Conservation (phyloP, 2,888 invertebrate genomes). For the Ophraella communa region DNA sequence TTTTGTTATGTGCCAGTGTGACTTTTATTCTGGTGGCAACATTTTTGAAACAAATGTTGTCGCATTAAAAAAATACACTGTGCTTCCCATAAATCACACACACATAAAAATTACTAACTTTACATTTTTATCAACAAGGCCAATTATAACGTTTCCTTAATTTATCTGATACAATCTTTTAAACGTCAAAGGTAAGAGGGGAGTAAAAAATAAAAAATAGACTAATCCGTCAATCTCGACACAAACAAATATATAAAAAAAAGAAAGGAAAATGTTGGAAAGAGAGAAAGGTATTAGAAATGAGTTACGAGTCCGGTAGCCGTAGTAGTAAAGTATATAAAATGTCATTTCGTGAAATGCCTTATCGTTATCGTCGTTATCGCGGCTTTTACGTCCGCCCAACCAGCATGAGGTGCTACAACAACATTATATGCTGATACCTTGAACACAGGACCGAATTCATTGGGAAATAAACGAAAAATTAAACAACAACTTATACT, state of each 20-base stretch:
- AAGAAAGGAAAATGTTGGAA: constrained; percentile 29
- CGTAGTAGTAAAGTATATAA: constrained; percentile 59
- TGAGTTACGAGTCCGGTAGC: constrained; percentile 57
- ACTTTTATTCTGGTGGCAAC: no score
- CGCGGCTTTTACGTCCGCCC: constrained; percentile 51
- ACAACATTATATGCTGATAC: constrained; percentile 35
- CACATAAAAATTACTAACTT: no score
- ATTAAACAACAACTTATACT: no score
- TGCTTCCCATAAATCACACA: no score
- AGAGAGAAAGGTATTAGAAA: constrained; percentile 43
- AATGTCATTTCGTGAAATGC: constrained; percentile 59
- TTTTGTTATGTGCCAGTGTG: background rate
- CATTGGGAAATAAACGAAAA: background rate
- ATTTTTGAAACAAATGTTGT: no score
- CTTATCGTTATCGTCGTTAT: constrained; percentile 61
- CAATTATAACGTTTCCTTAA: background rate
- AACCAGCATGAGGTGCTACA: constrained; percentile 46
- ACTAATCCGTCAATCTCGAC: background rate
- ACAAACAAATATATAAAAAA: no score
- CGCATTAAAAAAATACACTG: no score
- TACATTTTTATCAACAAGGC: background rate
- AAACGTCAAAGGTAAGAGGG: background rate
- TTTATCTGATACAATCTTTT: background rate
- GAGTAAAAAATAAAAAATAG: background rate
- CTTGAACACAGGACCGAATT: constrained; percentile 5